Percentiles rank a stretch among this genome's conserved stretches.
phyloP scores from a whole-genome alignment of 2,797 vertebrate species.

The Furcifer pardalis region DNA sequence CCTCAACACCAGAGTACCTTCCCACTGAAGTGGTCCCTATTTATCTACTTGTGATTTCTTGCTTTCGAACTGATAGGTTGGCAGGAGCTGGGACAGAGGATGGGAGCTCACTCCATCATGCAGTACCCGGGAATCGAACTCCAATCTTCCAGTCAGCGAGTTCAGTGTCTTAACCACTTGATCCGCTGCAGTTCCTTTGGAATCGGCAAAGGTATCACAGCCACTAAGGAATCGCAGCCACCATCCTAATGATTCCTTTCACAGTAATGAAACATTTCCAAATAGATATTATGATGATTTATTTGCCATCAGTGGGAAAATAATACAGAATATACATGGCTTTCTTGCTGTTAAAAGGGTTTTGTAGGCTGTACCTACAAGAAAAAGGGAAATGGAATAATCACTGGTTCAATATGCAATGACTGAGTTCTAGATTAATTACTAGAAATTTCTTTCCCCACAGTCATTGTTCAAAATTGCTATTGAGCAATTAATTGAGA shows the following conservation, averaged over 20 bases:
- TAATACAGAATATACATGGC: neutral
- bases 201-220: too few relatives aligned
- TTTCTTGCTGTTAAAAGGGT: neutral
- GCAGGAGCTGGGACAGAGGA: too few relatives aligned
- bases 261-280: neutral
- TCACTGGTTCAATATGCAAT: neutral
- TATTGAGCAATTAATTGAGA: constrained; percentile 2
- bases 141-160: too few relatives aligned
- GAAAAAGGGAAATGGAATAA: neutral
- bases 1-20: too few relatives aligned
- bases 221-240: neutral
- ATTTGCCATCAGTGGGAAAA: neutral
- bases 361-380: neutral
- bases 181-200: too few relatives aligned
- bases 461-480: neutral
- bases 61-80: too few relatives aligned
- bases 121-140: too few relatives aligned
- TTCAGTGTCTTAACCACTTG: too few relatives aligned
- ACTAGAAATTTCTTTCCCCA: neutral
- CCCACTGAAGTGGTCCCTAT: too few relatives aligned
- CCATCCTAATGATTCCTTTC: neutral
- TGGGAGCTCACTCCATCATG: too few relatives aligned
- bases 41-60: too few relatives aligned
- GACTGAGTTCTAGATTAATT: neutral
- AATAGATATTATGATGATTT: too few relatives aligned